Conservation (phyloP, 2,888 invertebrate genomes). For the Acanthosepion esculentum region DNA sequence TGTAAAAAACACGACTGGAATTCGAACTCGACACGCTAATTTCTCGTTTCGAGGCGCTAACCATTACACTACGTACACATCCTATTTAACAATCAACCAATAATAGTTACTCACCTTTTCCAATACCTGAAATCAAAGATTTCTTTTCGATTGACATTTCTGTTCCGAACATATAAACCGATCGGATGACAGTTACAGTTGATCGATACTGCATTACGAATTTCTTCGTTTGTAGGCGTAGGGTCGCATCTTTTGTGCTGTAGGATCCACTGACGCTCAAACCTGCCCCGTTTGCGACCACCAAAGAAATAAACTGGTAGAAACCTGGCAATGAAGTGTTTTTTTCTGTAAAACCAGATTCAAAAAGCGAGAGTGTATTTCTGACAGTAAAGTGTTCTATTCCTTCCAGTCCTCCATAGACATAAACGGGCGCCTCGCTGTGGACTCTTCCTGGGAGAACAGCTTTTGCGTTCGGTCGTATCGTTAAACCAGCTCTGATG, state of each 20-base stretch:
- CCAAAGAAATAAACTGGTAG: neutral
- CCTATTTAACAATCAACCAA: too few relatives aligned
- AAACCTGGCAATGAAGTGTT: neutral
- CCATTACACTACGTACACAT: too few relatives aligned
- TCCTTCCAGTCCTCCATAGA: conserved; percentile 56
- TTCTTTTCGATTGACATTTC: conserved; percentile 57
- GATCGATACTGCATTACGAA: conserved; percentile 56
- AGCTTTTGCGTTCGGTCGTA: conserved; percentile 51
- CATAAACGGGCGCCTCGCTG: conserved; percentile 55
- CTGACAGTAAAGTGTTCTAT: conserved; percentile 59
- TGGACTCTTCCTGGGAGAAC: conserved; percentile 56
- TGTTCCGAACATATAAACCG: conserved; percentile 53
- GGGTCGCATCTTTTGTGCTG: neutral
- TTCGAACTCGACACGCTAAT: too few relatives aligned
- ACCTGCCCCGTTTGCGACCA: neutral
- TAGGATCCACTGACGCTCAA: neutral
- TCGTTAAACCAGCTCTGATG: conserved; percentile 55
- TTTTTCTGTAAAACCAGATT: conserved; percentile 54
- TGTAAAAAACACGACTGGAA: too few relatives aligned
- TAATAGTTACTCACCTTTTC: conserved; percentile 51
- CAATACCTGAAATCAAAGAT: conserved; percentile 55
- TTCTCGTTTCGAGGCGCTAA: too few relatives aligned
- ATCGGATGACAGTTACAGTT: conserved; percentile 51
- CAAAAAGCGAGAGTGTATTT: conserved; percentile 53
- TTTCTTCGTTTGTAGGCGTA: conserved; percentile 6